A percentile compares a stretch with the other conserved stretches of the same genome.
These are phyloP conservation scores for Oreochromis spilurus DNA, from an alignment of 2,113 vertebrate genomes.

Conservation along the genomic window DNA sequence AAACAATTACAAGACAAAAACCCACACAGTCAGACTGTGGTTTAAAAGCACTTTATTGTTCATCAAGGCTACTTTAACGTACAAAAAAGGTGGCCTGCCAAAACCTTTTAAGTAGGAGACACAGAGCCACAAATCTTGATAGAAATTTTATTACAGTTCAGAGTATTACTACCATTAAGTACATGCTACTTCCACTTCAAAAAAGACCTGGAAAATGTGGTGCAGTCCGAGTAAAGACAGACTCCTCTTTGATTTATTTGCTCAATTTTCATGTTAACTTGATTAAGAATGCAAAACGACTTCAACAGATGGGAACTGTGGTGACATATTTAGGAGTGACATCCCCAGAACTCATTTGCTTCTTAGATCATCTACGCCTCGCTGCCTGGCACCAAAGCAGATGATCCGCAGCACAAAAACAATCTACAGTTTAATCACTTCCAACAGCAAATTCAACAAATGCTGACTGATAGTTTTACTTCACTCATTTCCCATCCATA, in stretches of 20 bases:
- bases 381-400: not conserved
- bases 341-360: not conserved
- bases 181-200: slow-evolving; percentile 73
- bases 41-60: slow-evolving; percentile 99
- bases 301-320: not conserved
- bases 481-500: not conserved
- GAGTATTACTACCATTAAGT: slow-evolving; percentile 71
- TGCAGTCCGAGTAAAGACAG: slow-evolving; percentile 24
- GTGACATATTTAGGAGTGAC: not conserved
- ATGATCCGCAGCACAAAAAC: not conserved
- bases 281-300: not conserved
- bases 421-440: not conserved
- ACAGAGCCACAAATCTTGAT: slow-evolving; percentile 88
- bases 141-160: slow-evolving; percentile 82
- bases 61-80: slow-evolving; percentile 98
- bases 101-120: slow-evolving; percentile 91
- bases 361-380: not conserved
- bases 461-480: not conserved
- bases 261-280: not conserved
- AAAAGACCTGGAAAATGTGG: slow-evolving; percentile 25
- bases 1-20: not conserved
- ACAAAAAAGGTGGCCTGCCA: slow-evolving; percentile 99
- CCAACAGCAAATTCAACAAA: not conserved
- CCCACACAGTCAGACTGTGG: slow-evolving; percentile 58
- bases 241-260: slow-evolving; percentile 36